Base-by-base conservation (phyloP, 92 coral and sea anemone genomes). In the Epizoanthus illoricatus region DNA sequence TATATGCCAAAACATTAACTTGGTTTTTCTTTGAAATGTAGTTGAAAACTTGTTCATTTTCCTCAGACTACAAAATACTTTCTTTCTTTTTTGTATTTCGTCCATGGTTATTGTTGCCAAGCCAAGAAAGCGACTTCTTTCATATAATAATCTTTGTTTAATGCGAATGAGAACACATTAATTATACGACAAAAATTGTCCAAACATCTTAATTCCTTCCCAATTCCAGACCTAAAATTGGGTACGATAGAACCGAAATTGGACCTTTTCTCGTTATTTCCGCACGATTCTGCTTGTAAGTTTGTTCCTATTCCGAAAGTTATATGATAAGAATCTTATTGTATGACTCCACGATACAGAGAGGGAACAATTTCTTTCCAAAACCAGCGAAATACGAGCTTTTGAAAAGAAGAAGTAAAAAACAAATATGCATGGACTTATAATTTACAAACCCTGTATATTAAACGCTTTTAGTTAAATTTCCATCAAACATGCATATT, bases 61-160 rank as follows among this genome's bases (percentile, higher is more conserved):
- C 24, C 42, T 78, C 60, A 63, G 56, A 52, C 56, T 52, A 63
- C 82, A 21, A 78, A 63, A 62, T 62, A 41, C 15, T 62, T 78
- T 63, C 28, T 18, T 43, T 24, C 65, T 40, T 36, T 56, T 7
- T 36, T 33, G 85, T 72, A 78, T 59, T 85, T 90, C 74, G 73
- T 78, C 71, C 86, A 40, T 45, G 12, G 65, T 85, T 83, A 80
- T 90, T 90, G 89, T 88, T 73, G 73, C 84, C 71, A 74, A 54
- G 83, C 56, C 89, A 70, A 75, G 85, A 84, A 75, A 80, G 90
- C 83, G 71, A 43, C 57, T 67, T 36, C 92, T 74, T 90, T 88
- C 89, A 88, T 82, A 90, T 90, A 87, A 81, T 85, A 90, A 88
- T 90, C 88, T 84, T 67, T 84, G 88, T 90, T 87, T 90, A 90